Base-by-base conservation (phyloP, 37 sponge, comb jelly and placozoan species). In the Geodia barretti region DNA sequence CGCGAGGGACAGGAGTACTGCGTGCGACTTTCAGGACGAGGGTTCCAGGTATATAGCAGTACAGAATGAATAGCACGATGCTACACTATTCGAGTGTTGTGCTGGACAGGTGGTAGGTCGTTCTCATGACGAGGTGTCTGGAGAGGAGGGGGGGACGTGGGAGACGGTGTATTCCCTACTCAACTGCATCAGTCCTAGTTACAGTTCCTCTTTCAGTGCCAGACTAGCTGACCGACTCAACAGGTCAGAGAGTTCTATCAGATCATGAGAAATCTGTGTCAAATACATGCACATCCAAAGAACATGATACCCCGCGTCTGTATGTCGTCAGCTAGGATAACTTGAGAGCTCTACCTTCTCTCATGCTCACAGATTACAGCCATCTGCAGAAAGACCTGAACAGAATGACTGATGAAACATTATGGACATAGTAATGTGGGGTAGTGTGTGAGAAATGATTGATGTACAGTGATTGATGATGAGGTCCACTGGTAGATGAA, bases 121-220 rank as follows among this genome's bases (percentile, higher is more conserved):
- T 31, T 24, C 17, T 39, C 47, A 85, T 71, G 78, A 85, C 63
- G 74, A 70, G 19, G 24, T 37, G 33, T 5, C 69, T 35, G 68
- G 26, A 3, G 79, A 58, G 40, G 80, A 69, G 20, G 1, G 30
- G 31, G 61, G 21, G 60, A 64, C 61, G 14, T 90, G 41, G 67
- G 90, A 90, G 62, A 84, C 90, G 17, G 77, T 90, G 33, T 90
- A 90, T 80, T 59, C 90, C 1, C 35, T 90, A 36, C 31, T 90
- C 67, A 39, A 75, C 20, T 62, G 67, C 24, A 62, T 90, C 61
- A 90, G 90, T 42, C 85, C 80, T n/a, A 61, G 81, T 59, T 90
- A 84, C 43, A 21, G 20, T 23, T 17, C 32, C 1, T 39, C 28
- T 24, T 86, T 86, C 47, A 30, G 62, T 21, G 7, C 73, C 4